These are phyloP conservation scores for Anagyrus pseudococci DNA, from an alignment of 2,888 invertebrate species.

Conservation along the genomic window DNA sequence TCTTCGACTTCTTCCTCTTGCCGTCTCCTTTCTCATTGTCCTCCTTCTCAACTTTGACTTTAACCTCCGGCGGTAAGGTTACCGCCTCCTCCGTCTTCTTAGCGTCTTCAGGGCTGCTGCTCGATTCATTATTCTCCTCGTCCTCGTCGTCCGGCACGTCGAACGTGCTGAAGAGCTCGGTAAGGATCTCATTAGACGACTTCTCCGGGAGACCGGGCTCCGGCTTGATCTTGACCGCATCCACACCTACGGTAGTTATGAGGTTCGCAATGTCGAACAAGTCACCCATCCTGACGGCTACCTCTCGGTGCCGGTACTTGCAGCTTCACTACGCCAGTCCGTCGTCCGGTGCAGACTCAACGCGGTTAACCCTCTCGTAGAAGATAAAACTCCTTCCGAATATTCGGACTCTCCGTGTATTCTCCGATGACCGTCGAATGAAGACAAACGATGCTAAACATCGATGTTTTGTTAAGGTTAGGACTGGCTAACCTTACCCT, in stretches of 20 bases:
- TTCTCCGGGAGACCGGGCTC: conserved; percentile 64
- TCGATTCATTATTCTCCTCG: conserved; percentile 22
- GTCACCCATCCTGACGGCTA: conserved; percentile 55
- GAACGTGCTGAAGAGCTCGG: conserved; percentile 81
- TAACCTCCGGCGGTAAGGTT: background rate
- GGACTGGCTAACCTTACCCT: no score
- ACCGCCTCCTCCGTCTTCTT: conserved; percentile 2
- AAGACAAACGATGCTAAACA: no score
- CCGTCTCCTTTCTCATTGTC: conserved; percentile 56
- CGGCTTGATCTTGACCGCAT: conserved; percentile 57
- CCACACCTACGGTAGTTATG: conserved; percentile 58
- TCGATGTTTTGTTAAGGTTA: no score
- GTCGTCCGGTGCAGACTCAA: no score
- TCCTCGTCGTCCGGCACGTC: conserved; percentile 60
- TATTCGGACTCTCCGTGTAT: no score
- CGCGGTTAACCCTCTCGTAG: no score
- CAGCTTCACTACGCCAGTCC: no score
- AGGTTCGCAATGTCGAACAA: conserved; percentile 59
- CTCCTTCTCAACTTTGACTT: background rate
- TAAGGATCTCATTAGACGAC: conserved; percentile 80
- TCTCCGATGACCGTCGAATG: no score
- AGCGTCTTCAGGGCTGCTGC: background rate
- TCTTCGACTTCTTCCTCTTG: conserved; percentile 54
- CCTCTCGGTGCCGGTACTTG: no score
- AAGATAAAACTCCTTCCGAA: no score